phyloP scores from a whole-genome alignment of 2,888 invertebrate species.

The Drosophila falleni region DNA sequence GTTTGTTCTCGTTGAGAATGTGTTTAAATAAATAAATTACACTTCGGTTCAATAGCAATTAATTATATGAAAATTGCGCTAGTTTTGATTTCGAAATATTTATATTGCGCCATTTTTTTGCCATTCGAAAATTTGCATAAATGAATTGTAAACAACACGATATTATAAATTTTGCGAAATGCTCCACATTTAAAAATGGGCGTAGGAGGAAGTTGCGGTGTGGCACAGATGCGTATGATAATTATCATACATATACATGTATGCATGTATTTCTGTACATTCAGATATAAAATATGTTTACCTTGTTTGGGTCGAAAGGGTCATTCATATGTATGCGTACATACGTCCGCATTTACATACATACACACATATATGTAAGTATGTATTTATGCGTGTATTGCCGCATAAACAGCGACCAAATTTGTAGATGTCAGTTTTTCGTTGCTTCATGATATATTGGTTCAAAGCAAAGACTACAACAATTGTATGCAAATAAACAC shows the following conservation, averaged over 20 bases:
- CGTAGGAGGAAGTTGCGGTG: slow-evolving; percentile 19
- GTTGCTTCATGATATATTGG: slow-evolving; percentile 64
- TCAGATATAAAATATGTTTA: slow-evolving; percentile 52
- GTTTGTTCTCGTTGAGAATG: slow-evolving; percentile 10
- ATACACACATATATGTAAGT: not conserved
- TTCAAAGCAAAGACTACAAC: slow-evolving; percentile 27
- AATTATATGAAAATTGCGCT: slow-evolving; percentile 66
- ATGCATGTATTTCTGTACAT: not conserved
- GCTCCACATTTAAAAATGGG: slow-evolving; percentile 22
- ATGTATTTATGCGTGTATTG: slow-evolving; percentile 9
- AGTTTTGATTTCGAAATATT: slow-evolving; percentile 65
- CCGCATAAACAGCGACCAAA: slow-evolving; percentile 61
- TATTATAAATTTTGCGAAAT: slow-evolving; percentile 56
- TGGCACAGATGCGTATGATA: slow-evolving; percentile 20
- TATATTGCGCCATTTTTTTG: slow-evolving; percentile 49
- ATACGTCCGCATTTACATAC: too few species aligned
- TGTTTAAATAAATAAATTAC: slow-evolving; percentile 58
- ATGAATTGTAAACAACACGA: slow-evolving; percentile 74
- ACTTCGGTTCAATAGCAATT: slow-evolving; percentile 67
- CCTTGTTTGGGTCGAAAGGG: slow-evolving; percentile 34
- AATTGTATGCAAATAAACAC: slow-evolving; percentile 59
- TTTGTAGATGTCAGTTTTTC: slow-evolving; percentile 69
- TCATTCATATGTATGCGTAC: not conserved
- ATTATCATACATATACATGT: slow-evolving; percentile 38
- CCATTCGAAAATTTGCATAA: slow-evolving; percentile 64